phyloP scores from a whole-genome alignment of 2,888 invertebrate species.

The Drosophila neonasuta region DNA sequence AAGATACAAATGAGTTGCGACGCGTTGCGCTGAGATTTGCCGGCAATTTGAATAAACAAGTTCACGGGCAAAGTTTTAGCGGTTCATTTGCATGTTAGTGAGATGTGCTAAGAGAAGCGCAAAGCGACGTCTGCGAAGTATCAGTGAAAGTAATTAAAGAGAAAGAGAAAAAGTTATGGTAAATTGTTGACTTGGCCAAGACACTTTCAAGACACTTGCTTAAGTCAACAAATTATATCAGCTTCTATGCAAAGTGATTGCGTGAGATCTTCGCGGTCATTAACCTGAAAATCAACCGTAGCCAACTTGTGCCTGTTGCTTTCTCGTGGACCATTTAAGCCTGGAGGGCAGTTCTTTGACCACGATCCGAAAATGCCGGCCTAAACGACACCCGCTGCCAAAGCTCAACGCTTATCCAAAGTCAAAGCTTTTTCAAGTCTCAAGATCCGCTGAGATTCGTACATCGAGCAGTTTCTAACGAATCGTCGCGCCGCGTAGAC shows the following conservation, averaged over 20 bases:
- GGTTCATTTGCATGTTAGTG: slow-evolving; percentile 61
- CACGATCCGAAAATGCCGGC: slow-evolving; percentile 18
- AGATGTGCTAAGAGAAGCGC: slow-evolving; percentile 33
- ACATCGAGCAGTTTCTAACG: slow-evolving; percentile 56
- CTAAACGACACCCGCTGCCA: slow-evolving; percentile 29
- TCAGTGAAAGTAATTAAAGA: slow-evolving; percentile 64
- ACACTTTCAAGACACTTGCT: slow-evolving; percentile 5
- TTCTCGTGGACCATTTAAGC: slow-evolving; percentile 23
- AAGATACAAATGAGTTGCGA: slow-evolving; percentile 20
- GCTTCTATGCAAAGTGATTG: slow-evolving; percentile 16
- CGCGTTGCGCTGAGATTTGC: slow-evolving; percentile 32
- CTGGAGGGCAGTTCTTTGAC: slow-evolving; percentile 54
- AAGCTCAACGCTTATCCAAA: slow-evolving; percentile 38
- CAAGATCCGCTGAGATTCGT: slow-evolving; percentile 19
- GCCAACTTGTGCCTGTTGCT: neutral
- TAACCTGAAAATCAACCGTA: slow-evolving; percentile 31
- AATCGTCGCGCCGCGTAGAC: slow-evolving; percentile 50
- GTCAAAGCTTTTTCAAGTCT: slow-evolving; percentile 54
- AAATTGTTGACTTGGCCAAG: neutral
- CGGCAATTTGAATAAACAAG: slow-evolving; percentile 72
- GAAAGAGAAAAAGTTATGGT: slow-evolving; percentile 14
- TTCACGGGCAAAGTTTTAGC: slow-evolving; percentile 66
- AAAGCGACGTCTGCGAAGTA: slow-evolving; percentile 9
- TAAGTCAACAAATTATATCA: neutral
- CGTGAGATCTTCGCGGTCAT: slow-evolving; percentile 36